Evolutionary conservation across 1,140 invertebrate genomes (phyloP).

Genomic region (Nautilus pompilius): DNA sequence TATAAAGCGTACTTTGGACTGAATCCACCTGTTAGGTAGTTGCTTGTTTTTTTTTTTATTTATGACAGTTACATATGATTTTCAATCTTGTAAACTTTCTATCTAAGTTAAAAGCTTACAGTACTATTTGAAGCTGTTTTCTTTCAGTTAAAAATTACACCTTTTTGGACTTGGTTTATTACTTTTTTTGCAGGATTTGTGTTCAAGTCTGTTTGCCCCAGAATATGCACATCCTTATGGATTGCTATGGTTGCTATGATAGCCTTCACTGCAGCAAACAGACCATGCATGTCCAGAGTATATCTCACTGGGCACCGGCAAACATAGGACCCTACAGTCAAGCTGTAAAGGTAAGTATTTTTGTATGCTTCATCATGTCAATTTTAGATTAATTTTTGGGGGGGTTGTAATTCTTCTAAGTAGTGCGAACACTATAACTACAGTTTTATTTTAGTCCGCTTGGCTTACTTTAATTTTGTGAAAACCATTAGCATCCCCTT

Average conservation of each 20-base stretch:
- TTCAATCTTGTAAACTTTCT: neutral
- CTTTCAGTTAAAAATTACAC: no score
- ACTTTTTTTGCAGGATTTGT: constrained; percentile 69
- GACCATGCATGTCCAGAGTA: constrained; percentile 87
- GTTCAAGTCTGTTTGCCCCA: constrained; percentile 74
- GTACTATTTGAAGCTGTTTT: no score
- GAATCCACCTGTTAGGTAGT: constrained; percentile 71
- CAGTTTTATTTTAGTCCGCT: no score
- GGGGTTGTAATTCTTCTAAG: no score
- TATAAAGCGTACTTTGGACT: constrained; percentile 70
- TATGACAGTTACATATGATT: neutral
- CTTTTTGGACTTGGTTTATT: no score
- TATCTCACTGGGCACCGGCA: constrained; percentile 93
- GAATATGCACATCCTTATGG: constrained; percentile 72
- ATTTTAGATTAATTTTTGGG: neutral
- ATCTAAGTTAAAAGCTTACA: neutral
- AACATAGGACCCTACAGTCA: constrained; percentile 96
- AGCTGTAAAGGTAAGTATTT: constrained; percentile 67
- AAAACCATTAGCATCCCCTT: no score
- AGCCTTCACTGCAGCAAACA: constrained; percentile 53
- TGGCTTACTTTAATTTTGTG: no score
- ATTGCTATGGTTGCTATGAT: constrained; percentile 52
- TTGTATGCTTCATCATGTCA: neutral
- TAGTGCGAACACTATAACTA: no score
- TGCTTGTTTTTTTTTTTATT: constrained; percentile 2